phyloP scores from a whole-genome alignment of 2,797 vertebrate species.

The Coreius guichenoti region DNA sequence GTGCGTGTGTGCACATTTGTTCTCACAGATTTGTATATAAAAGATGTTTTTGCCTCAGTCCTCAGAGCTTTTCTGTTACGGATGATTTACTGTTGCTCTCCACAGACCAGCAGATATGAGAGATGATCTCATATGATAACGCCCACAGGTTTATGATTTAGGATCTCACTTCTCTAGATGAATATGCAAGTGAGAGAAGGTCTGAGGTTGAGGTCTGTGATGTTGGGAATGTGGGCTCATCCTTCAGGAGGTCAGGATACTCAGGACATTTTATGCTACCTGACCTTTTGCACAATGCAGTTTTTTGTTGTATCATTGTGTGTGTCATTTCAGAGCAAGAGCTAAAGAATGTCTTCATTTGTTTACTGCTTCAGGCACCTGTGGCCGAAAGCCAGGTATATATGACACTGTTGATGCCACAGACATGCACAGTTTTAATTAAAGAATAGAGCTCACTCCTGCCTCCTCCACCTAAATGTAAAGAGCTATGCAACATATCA shows the following conservation, averaged over 20 bases:
- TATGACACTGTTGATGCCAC: constrained; percentile 48
- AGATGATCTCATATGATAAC: constrained; percentile 37
- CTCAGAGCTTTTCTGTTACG: constrained; percentile 1
- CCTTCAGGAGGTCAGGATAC: background rate
- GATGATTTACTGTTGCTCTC: constrained; percentile 37
- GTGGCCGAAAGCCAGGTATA: constrained; percentile 55
- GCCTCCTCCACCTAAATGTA: background rate
- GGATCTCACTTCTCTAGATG: constrained; percentile 2
- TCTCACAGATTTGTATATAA: constrained; percentile 4
- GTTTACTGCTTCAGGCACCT: constrained; percentile 42
- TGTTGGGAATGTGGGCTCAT: background rate
- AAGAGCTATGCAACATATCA: background rate
- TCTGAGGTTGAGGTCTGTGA: background rate
- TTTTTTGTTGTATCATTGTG: background rate
- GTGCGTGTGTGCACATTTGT: constrained; percentile 24
- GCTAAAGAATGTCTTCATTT: constrained; percentile 50
- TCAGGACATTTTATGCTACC: background rate
- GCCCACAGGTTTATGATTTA: constrained; percentile 39
- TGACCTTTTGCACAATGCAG: constrained; percentile 4
- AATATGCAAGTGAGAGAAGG: background rate
- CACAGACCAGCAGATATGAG: constrained; percentile 18
- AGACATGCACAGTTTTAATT: constrained; percentile 10
- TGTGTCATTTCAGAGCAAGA: constrained; percentile 18
- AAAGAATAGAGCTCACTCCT: background rate
- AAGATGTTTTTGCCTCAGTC: background rate